Conservation (phyloP, 2,797 vertebrate species). For the Knipowitschia caucasica region DNA sequence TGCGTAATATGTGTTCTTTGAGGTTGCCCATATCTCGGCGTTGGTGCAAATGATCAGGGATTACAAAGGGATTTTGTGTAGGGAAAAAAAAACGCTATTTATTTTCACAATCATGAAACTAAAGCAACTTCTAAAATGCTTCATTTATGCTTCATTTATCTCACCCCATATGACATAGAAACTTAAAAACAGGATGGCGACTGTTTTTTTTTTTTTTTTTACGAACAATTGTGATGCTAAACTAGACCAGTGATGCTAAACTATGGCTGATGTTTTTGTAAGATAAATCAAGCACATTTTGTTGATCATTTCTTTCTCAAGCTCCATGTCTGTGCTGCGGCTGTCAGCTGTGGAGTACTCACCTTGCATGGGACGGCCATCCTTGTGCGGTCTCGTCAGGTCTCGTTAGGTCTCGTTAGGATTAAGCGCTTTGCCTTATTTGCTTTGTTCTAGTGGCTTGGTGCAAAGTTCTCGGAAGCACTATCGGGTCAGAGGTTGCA, state of each 20-base stretch:
- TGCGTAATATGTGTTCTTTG: background rate
- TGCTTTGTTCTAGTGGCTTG: constrained; percentile 1
- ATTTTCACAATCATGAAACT: constrained; percentile 24
- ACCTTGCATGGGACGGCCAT: constrained; percentile 21
- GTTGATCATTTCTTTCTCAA: background rate
- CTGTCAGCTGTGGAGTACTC: constrained; percentile 35
- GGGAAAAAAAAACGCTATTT: constrained; percentile 9
- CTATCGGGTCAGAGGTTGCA: constrained; percentile 58
- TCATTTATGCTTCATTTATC: constrained; percentile 24
- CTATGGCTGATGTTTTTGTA: no score
- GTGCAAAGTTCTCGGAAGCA: constrained; percentile 42
- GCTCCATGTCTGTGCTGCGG: constrained; percentile 25
- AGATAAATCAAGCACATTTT: constrained; percentile 20
- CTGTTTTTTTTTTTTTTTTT: background rate
- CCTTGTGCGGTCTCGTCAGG: background rate
- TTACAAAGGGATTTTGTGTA: constrained; percentile 24
- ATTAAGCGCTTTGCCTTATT: background rate
- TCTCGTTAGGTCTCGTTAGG: background rate
- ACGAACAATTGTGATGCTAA: background rate
- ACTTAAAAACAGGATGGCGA: background rate
- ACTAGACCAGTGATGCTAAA: no score
- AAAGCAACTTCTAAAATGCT: constrained; percentile 2
- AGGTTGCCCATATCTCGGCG: background rate
- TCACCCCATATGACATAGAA: background rate
- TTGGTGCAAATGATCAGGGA: constrained; percentile 12